Evolutionary conservation across 1,140 invertebrate species (phyloP).

Genomic region (Coenobita brevimanus): DNA sequence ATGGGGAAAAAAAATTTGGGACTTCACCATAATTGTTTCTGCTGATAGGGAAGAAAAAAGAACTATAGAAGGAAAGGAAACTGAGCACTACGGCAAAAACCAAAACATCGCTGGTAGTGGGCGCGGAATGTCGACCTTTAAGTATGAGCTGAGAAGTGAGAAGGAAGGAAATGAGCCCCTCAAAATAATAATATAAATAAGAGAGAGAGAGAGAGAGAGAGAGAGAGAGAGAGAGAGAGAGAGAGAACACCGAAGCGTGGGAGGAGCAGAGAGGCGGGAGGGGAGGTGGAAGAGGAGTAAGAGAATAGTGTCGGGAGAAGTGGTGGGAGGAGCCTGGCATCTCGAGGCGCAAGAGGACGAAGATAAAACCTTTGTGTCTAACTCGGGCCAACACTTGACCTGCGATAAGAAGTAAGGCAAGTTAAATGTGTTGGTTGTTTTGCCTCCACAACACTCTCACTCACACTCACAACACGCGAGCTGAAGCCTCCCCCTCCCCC

Average conservation of each 20-base stretch:
- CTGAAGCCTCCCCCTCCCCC: background rate
- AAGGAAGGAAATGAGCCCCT: background rate
- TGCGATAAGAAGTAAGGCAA: conserved; percentile 13
- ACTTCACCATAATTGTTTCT: too few species aligned
- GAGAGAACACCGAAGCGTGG: background rate
- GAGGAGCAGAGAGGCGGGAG: background rate
- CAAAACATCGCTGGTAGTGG: too few species aligned
- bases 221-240: background rate
- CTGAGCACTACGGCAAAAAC: too few species aligned
- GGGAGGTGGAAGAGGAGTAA: background rate
- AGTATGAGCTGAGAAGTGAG: background rate
- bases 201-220: background rate
- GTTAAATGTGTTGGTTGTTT: background rate
- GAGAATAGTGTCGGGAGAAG: background rate
- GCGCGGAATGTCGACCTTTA: too few species aligned
- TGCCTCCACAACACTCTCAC: background rate
- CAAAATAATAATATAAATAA: too few species aligned
- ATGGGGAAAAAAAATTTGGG: too few species aligned
- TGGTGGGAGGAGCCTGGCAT: conserved; percentile 2
- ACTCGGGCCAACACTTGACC: conserved; percentile 49
- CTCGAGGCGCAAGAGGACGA: background rate
- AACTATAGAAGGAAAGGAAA: too few species aligned
- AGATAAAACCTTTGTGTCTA: conserved; percentile 54
- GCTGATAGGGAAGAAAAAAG: too few species aligned
- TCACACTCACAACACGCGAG: background rate